A percentile compares a stretch with the other conserved stretches of the same genome.
phyloP scores from a whole-genome alignment of 2,797 vertebrate species.

The Parauchenoglanis ngamensis region DNA sequence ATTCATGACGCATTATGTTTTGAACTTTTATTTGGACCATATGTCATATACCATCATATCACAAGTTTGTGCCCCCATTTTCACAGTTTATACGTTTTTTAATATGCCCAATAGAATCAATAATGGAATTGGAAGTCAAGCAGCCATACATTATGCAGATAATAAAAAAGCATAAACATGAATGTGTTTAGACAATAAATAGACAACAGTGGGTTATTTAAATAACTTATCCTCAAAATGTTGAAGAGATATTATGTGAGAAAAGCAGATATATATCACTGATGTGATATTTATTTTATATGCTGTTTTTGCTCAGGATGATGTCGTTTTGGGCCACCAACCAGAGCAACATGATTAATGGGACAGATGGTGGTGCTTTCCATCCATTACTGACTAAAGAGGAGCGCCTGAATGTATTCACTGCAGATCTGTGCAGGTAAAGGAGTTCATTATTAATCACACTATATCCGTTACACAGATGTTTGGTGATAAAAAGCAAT shows the following conservation, averaged over 20 bases:
- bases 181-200: not conserved
- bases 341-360: slow-evolving; percentile 79
- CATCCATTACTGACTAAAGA: slow-evolving; percentile 75
- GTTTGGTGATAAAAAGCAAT: not conserved
- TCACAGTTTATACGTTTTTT: not conserved
- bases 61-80: not conserved
- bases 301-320: slow-evolving; percentile 61
- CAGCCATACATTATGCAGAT: not conserved
- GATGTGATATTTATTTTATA: not conserved
- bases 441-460: not conserved
- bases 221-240: not conserved
- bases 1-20: not conserved
- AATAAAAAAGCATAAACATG: not conserved
- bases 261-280: not conserved
- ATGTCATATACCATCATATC: not conserved
- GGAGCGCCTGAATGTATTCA: slow-evolving; percentile 76
- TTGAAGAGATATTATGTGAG: not conserved
- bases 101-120: not conserved
- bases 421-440: slow-evolving; percentile 82
- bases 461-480: not conserved
- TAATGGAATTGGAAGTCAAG: not conserved
- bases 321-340: slow-evolving; percentile 71
- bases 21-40: not conserved
- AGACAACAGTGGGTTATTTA: not conserved
- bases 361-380: slow-evolving; percentile 79